Evolutionary conservation across 1,140 invertebrate genomes (phyloP), one percentile per base, ranked within the genome.

Genomic region (Nasonia vitripennis): DNA sequence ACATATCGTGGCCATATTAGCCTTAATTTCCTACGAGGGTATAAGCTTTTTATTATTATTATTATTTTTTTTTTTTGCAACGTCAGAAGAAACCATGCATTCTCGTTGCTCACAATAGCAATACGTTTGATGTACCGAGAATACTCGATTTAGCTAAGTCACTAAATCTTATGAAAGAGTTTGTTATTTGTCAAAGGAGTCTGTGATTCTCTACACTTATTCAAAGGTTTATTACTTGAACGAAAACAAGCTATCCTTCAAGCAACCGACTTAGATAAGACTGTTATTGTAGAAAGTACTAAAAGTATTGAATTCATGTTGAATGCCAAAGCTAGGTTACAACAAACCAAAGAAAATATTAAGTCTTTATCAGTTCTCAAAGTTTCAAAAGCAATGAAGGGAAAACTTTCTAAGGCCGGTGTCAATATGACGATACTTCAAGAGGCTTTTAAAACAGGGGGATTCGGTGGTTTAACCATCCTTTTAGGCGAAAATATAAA

Each of bases 21-120:
- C 27, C 27, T 27, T 0, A 27, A 27, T 27, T 27, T 27, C 27
- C 1, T 27, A 27, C 27, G 27, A 27, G 27, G 27, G 27, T 27
- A 2, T 27, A 27, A 79, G 20, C 75, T 17, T 27, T 71, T 85
- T 14, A 51, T 79, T 3, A n/a, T n/a, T n/a, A n/a, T n/a, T n/a
- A n/a, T n/a, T 77, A 34, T 23, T 77, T 83, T 45, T 37, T 83
- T 37, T 83, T 62, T 77, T 67, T 62, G 20, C 62, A 68, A 74
- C 14, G 14, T 6, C 5, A 20, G 20, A 41, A 67, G 55, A 75
- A 74, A 27, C 37, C 82, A 34, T 62, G 45, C 23, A 62, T 77
- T 37, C 34, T 83, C 12, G 27, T 81, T 17, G 67, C 68, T 4
- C 80, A 81, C n/a, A 81, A 81, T 81, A 67, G 71, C 5, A 20